Evolutionary conservation across 2,113 vertebrate genomes (phyloP), one percentile per base, ranked within the genome.

Genomic region (Collichthys lucidus): DNA sequence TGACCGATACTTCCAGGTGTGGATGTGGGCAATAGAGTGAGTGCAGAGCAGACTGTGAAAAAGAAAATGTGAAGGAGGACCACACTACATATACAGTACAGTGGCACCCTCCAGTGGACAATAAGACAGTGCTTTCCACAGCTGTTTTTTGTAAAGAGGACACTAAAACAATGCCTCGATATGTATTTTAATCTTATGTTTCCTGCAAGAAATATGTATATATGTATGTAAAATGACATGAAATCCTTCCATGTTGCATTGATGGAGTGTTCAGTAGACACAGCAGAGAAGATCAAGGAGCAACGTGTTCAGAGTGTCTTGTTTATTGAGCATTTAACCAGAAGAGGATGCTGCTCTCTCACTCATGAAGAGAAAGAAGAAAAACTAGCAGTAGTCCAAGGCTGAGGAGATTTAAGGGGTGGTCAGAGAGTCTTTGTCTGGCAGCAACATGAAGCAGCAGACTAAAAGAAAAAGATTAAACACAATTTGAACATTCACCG

Each of bases 341-440:
- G 92, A 89, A 95, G 95, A 92, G 93, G 94, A 64, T 89, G 93
- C 94, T 95, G 82, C 83, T 89, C 47, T 86, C 92, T 93, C 78
- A 94, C 71, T 91, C 74, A 92, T 89, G 78, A 79, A 65, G n/a
- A 16, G n/a, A 11, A 19, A 56, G 44, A 4, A 26, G 35, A 60
- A 60, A 26, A 72, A 40, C 2, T 2, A 3, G 52, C 4, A 50
- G 15, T 15, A 53, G 46, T 63, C 9, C 4, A 47, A n/a, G 69
- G 61, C 73, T 68, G 50, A 83, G 57, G 19, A 19, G 56, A 24
- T 46, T 2, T 16, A 40, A 26, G 11, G 11, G 31, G 65, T n/a
- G 19, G 50, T 24, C 11, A 67, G 77, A 81, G 82, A 81, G 52
- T 50, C 24, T 81, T 77, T 63, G 26, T 80, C 75, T 79, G 26